Base-by-base conservation (phyloP, 2,888 invertebrate species). In the Cotesia congregata region DNA sequence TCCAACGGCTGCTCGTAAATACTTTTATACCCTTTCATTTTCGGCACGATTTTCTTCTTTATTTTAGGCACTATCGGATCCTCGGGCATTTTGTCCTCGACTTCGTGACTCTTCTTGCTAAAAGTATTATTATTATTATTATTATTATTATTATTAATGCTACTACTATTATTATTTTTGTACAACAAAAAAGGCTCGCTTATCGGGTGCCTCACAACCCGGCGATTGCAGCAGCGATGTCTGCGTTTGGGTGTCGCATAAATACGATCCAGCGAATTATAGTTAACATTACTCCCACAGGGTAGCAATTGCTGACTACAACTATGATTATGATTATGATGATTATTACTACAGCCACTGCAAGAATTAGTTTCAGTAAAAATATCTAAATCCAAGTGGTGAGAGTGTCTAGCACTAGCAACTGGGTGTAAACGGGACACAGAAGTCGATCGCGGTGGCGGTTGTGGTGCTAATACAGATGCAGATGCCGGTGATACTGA, bases 1-100 rank as follows among this genome's bases (percentile, higher is more conserved):
- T 91, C 91, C 83, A 85, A 88, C 12, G 50, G 50, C 12, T 50
- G 50, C 7, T 50, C 50, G 12, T 50, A 50, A 50, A 50, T 50
- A 50, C 50, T 50, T 12, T 50, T 50, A 50, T 12, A 50, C 12
- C 50, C 50, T 12, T 50, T 50, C 50, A 50, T 40, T 15, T 77
- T 82, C 74, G 80, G 15, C 17, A 62, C 15, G 15, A 62, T 15
- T n/a, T 62, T 15, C 15, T 62, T 7, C 5, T 65, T 65, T 30
- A 65, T 61, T 50, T 59, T 60, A 38, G 60, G 12, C 6, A 15
- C 67, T 38, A 68, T 38, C 50, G 38, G 38, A 20, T 59, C 20
- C 30, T 70, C 60, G 30, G 59, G 30, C 12, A 65, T 30, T 65
- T 30, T 30, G 30, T 30, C 12, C 12, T 65, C 62, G 17, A 17